Evolutionary conservation across 2,113 vertebrate genomes (phyloP).

Genomic region (Donacobius atricapilla): DNA sequence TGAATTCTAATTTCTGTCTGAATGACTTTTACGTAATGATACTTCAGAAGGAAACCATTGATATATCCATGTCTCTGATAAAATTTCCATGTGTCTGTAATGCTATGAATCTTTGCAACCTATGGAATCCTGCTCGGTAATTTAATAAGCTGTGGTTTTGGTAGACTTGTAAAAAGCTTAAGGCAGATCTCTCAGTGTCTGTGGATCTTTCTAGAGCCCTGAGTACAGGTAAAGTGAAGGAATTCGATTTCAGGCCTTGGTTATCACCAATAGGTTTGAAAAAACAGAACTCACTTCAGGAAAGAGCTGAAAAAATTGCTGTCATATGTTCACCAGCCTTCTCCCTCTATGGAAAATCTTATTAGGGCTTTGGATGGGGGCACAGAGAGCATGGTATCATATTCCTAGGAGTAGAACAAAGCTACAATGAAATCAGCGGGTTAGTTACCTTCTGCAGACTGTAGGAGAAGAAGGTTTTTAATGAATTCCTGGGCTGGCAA

Average conservation of each 20-base stretch:
- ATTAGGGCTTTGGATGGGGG: neutral
- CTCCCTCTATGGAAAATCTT: neutral
- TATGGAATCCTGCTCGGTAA: neutral
- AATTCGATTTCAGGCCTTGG: neutral
- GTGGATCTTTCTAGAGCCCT: neutral
- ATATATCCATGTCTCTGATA: neutral
- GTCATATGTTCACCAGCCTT: fast-evolving
- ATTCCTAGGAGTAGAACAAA: neutral
- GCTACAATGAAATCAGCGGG: neutral
- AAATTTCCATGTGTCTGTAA: neutral
- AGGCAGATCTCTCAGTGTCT: neutral
- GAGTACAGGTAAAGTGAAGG: neutral
- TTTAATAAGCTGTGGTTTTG: neutral
- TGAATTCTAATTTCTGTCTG: neutral
- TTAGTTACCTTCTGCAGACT: neutral
- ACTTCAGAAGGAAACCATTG: neutral
- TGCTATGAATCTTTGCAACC: neutral
- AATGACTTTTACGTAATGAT: neutral
- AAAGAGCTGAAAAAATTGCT: neutral
- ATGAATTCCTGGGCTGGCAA: neutral
- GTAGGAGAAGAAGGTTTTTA: neutral
- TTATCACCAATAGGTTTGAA: neutral
- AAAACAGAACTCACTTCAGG: neutral
- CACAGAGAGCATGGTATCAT: neutral
- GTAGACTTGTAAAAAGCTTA: neutral